Base-by-base conservation (phyloP, 2,113 vertebrate species). In the Tetrao urogallus region DNA sequence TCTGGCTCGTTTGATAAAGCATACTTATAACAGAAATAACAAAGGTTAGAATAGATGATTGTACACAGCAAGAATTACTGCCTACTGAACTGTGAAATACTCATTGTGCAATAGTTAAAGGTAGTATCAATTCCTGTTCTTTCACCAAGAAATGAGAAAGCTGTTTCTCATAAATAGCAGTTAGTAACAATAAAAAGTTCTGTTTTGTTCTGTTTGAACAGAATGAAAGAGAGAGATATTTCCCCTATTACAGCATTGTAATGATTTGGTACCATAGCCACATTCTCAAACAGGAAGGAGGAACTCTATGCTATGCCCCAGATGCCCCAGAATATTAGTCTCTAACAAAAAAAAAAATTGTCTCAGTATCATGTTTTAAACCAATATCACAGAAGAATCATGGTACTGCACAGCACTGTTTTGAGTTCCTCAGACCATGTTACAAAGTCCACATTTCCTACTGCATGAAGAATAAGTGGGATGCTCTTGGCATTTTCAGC, bases 1-100 rank as follows among this genome's bases (percentile, higher is more conserved):
- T 98, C 97, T 1, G 98, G 98, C 92, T 99, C 94, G 24, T 98
- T 98, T 36, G 98, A 99, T 82, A 99, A 95, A 18, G 98, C 94
- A 0, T 98, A 97, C 98, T 99, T 34, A 92, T 15, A 85, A 76
- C 2, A 11, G 60, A 38, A 90, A 57, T 25, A 85, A 42, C 47
- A 70, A 24, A 64, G 4, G 78, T 92, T 87, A 80, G 61, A 64
- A 36, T 56, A 86, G 30, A 48, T 64, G 58, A 82, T 60, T 30
- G 38, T 89, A 69, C 18, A 75, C 2, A 75, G 47, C 52, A 86
- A 74, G 15, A 82, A 82, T 77, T 89, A 86, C 42, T 30, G 22
- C 43, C 38, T 45, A 38, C 30, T 60, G 47, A 11, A 27, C 60
- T 74, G 36, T 25, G 25, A 91, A 91, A 95, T 80, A 50, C 36